A percentile compares a stretch with the other conserved stretches of the same genome.
These are phyloP conservation scores for Hipposideros larvatus DNA, from an alignment of 2,797 vertebrate genomes.

Conservation along the genomic window DNA sequence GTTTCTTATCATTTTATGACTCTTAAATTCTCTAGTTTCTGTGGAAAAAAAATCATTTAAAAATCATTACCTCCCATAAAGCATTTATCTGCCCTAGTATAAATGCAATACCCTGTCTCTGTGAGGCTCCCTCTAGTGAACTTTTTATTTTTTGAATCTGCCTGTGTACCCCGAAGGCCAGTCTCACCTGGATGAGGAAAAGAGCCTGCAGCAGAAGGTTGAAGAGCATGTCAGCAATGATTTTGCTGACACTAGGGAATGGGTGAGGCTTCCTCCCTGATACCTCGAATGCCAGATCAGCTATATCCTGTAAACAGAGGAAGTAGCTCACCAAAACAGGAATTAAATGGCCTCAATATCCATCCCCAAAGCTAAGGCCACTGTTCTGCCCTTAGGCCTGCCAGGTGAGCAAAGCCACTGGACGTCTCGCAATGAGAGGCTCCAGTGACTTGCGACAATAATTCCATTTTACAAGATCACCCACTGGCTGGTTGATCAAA, in stretches of 20 bases:
- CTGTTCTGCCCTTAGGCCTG: background rate
- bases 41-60: slow-evolving; percentile 16
- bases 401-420: background rate
- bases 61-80: slow-evolving; percentile 40
- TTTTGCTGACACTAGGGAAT: slow-evolving; percentile 98
- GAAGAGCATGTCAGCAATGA: slow-evolving; percentile 99
- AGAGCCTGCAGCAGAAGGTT: slow-evolving; percentile 98
- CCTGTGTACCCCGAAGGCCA: background rate
- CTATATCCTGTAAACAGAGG: slow-evolving; percentile 93
- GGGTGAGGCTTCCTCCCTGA: slow-evolving; percentile 97
- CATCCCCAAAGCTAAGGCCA: background rate
- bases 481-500: background rate
- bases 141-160: background rate
- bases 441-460: background rate
- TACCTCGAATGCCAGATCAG: slow-evolving; percentile 97
- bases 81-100: background rate
- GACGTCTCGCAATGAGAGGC: background rate
- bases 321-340: background rate
- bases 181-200: slow-evolving; percentile 97
- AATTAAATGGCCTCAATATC: background rate
- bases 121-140: background rate
- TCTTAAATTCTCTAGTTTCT: slow-evolving; percentile 37
- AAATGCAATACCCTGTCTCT: background rate
- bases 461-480: background rate
- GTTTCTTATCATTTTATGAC: background rate